These are phyloP conservation scores for Drosophila testacea DNA, from an alignment of 2,888 invertebrate genomes.

Conservation along the genomic window DNA sequence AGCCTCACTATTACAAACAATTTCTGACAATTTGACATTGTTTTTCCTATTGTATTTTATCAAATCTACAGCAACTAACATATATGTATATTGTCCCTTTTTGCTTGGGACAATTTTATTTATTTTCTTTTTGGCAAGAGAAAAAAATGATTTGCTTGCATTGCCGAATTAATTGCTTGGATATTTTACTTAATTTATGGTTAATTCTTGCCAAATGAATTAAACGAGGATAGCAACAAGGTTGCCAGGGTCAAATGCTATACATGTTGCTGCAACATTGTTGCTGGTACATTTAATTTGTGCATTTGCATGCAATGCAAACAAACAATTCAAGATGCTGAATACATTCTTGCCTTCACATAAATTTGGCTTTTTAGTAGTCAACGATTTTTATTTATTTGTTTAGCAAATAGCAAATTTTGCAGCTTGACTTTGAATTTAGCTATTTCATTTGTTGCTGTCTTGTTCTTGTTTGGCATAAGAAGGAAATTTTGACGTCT, in stretches of 20 bases:
- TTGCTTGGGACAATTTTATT: background rate
- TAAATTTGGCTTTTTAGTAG: conserved; percentile 65
- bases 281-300: conserved; percentile 29
- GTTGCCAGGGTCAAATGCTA: conserved; percentile 9
- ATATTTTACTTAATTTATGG: conserved; percentile 44
- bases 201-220: conserved; percentile 9
- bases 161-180: conserved; percentile 45
- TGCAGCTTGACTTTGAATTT: conserved; percentile 56
- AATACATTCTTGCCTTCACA: conserved; percentile 29
- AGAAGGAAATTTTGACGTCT: conserved; percentile 65
- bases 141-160: conserved; percentile 14
- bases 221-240: conserved; percentile 21
- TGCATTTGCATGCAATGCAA: conserved; percentile 53
- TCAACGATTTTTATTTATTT: conserved; percentile 58
- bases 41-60: background rate
- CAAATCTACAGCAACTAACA: background rate
- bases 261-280: conserved; percentile 41
- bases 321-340: conserved; percentile 22
- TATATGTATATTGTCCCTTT: background rate
- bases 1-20: background rate
- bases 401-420: conserved; percentile 31
- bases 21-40: background rate
- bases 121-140: background rate
- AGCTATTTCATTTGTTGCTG: background rate
- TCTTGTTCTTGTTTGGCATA: background rate